A percentile compares a stretch with the other conserved stretches of the same genome.
phyloP scores from a whole-genome alignment of 2,797 vertebrate genomes.

The Urosaurus nigricauda region DNA sequence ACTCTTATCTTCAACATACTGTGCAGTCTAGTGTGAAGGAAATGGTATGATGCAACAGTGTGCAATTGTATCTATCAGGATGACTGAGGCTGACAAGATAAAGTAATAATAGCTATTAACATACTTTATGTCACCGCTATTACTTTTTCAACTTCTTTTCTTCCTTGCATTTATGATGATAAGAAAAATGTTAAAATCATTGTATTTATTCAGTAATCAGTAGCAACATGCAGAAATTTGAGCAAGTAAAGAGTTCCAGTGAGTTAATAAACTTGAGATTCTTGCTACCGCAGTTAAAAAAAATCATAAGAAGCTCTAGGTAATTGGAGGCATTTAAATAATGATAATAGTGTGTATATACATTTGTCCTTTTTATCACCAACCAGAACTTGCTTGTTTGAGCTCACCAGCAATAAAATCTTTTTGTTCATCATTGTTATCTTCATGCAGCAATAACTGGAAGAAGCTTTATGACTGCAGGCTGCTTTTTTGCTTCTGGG shows the following conservation, averaged over 20 bases:
- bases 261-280: conserved; percentile 51
- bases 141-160: conserved; percentile 13
- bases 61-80: conserved; percentile 55
- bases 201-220: conserved; percentile 14
- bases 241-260: conserved; percentile 9
- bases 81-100: not conserved
- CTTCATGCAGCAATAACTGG: conserved; percentile 46
- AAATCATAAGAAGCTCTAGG: conserved; percentile 2
- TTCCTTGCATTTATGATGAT: not conserved
- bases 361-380: conserved; percentile 39
- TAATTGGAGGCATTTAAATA: not conserved
- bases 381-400: conserved; percentile 43
- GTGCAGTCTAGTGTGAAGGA: not conserved
- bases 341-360: conserved; percentile 16
- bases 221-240: not conserved
- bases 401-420: conserved; percentile 48
- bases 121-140: not conserved
- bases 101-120: conserved; percentile 18
- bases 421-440: conserved; percentile 30
- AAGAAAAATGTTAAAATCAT: conserved; percentile 27
- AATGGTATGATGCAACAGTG: conserved; percentile 47
- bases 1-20: not conserved
- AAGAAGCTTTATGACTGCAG: conserved; percentile 29
- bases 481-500: conserved; percentile 38
- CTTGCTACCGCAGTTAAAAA: conserved; percentile 50